A percentile compares a stretch with the other conserved stretches of the same genome.
Evolutionary conservation across 2,797 vertebrate genomes (phyloP).

Genomic region (Epinephelus malabaricus): DNA sequence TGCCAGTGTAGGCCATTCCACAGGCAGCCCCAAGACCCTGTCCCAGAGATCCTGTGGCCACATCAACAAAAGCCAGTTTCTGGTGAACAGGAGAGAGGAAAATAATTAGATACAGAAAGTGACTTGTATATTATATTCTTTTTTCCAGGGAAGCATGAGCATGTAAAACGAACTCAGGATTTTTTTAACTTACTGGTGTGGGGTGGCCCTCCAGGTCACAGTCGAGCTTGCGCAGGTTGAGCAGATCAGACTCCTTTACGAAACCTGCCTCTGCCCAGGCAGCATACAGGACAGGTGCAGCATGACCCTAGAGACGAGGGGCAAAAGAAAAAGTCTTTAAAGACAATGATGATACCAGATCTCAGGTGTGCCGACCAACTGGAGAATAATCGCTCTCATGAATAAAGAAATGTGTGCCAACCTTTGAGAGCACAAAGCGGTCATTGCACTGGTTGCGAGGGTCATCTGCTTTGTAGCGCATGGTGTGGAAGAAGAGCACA

Average conservation of each 20-base stretch:
- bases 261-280: slow-evolving; percentile 88
- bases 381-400: rapidly evolving
- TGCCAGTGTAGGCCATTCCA: slow-evolving; percentile 94
- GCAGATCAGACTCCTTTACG: slow-evolving; percentile 84
- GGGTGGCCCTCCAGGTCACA: slow-evolving; percentile 89
- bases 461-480: slow-evolving; percentile 89
- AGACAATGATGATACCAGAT: neutral
- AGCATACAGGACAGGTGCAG: slow-evolving; percentile 87
- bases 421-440: slow-evolving; percentile 92
- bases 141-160: neutral
- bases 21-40: slow-evolving; percentile 91
- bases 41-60: slow-evolving; percentile 91
- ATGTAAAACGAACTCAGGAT: neutral
- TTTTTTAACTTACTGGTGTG: slow-evolving; percentile 82
- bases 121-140: rapidly evolving
- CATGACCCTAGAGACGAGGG: slow-evolving; percentile 80
- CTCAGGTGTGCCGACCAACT: neutral
- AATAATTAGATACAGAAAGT: neutral
- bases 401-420: slow-evolving; percentile 50
- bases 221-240: slow-evolving; percentile 88
- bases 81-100: slow-evolving; percentile 46
- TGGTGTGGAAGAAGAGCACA: slow-evolving; percentile 92
- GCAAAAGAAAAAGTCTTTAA: rapidly evolving
- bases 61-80: slow-evolving; percentile 92
- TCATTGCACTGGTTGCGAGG: slow-evolving; percentile 90